A percentile compares a stretch with the other conserved stretches of the same genome.
Conservation (phyloP, 2,113 vertebrate species). For the Phyllostomus hastatus region DNA sequence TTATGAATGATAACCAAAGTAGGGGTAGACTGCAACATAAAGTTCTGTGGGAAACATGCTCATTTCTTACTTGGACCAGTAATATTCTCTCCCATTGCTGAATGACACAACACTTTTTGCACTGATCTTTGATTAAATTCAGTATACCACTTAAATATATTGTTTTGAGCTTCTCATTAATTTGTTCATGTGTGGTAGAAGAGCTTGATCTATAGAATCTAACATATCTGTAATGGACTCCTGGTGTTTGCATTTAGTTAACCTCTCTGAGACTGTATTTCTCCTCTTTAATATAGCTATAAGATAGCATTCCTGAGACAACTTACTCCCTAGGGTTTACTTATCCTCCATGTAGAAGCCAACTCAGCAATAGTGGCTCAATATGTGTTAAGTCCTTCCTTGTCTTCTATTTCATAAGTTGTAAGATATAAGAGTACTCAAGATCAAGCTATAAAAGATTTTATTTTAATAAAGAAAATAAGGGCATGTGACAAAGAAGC, state of each 20-base stretch:
- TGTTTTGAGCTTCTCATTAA: background rate
- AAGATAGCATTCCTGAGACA: background rate
- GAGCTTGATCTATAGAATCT: background rate
- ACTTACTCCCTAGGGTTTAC: background rate
- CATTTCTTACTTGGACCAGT: background rate
- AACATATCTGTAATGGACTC: background rate
- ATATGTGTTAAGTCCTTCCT: background rate
- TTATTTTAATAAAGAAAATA: background rate
- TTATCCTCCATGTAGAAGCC: background rate
- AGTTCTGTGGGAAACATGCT: background rate
- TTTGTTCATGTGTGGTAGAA: background rate
- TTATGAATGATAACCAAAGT: background rate
- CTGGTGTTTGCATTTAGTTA: background rate
- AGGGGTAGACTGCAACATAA: background rate
- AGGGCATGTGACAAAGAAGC: background rate
- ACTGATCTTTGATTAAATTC: background rate
- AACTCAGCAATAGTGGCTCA: background rate
- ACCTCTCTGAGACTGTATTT: background rate
- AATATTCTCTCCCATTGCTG: background rate
- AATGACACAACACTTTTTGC: background rate
- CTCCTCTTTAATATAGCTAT: background rate
- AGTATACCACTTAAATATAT: background rate
- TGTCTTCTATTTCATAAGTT: background rate
- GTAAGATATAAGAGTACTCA: background rate
- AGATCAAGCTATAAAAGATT: background rate